phyloP scores from a whole-genome alignment of 2,797 vertebrate genomes.

The Allobates femoralis region DNA sequence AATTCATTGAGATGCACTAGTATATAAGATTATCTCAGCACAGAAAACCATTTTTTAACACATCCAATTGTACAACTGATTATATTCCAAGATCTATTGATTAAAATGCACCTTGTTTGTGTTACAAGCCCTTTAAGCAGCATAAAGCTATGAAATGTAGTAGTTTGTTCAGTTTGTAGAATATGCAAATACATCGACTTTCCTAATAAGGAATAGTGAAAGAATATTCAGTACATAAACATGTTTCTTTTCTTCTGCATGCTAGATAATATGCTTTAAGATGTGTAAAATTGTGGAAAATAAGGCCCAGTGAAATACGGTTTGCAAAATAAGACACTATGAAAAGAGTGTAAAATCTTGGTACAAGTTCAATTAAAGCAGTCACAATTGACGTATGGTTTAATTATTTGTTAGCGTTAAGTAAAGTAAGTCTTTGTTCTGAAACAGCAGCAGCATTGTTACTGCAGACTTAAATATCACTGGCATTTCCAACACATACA shows the following conservation, averaged over 20 bases:
- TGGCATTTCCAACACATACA: neutral
- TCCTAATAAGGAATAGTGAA: neutral
- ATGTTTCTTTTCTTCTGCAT: neutral
- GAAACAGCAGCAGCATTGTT: slow-evolving; percentile 10
- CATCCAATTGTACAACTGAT: too few relatives aligned
- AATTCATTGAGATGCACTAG: too few relatives aligned
- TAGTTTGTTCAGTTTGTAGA: too few relatives aligned
- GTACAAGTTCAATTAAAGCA: slow-evolving; percentile 5
- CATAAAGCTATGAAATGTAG: too few relatives aligned
- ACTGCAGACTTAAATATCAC: neutral
- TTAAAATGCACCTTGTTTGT: too few relatives aligned
- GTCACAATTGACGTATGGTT: slow-evolving; percentile 11
- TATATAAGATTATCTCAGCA: too few relatives aligned
- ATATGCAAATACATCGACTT: neutral
- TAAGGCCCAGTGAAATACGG: neutral
- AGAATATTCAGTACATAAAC: neutral
- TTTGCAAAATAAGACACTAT: neutral
- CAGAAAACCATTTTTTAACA: too few relatives aligned
- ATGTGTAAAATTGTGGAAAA: neutral
- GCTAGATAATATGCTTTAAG: neutral
- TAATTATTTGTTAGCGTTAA: neutral
- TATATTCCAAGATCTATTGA: too few relatives aligned
- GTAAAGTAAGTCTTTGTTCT: neutral
- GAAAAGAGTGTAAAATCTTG: slow-evolving; percentile 6
- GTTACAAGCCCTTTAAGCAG: too few relatives aligned